Evolutionary conservation across 1,140 invertebrate genomes (phyloP), one percentile per base, ranked within the genome.

Genomic region (Conopomorpha cramerella): DNA sequence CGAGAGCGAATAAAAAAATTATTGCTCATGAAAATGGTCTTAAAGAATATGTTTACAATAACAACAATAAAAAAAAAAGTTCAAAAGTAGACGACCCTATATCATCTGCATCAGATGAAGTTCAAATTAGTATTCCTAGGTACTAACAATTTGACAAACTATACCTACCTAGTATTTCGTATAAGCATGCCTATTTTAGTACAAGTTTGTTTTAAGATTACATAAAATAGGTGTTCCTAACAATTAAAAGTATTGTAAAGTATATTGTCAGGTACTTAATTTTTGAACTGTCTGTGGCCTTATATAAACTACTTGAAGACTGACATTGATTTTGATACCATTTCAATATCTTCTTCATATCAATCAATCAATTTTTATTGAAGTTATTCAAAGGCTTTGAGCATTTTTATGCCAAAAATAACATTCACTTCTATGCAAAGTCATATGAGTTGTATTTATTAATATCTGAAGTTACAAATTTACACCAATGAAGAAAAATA

Each of bases 31-130:
- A 23, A 23, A n/a, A n/a, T n/a, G n/a, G n/a, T 23, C 10, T 23
- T 23, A 23, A 6, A 23, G 19, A 23, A 6, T 23, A 23, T 23
- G 4, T 4, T 23, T 23, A 23, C 19, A 23, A 23, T 23, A 23
- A 4, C 10, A 23, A 23, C 19, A 23, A 23, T 61, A 71, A 30
- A 41, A 52, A 4, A 48, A 49, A 48, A 54, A 60, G 58, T 71
- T 65, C 61, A 64, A 71, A 67, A 56, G 51, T 63, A 56, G 53
- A 58, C 51, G 58, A 60, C 51, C 47, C 54, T 59, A 44, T 29
- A 59, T 63, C 65, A 61, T 76, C 71, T 76, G 71, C 68, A 76
- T 76, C 71, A 76, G 71, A 76, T 71, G 71, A 60, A 61, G 62
- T 71, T 63, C 62, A 72, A 71, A 71, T 16, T 32, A 67, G 53